A percentile compares a stretch with the other conserved stretches of the same genome.
Evolutionary conservation across 2,888 invertebrate species (phyloP).

Genomic region (Apamea anceps): DNA sequence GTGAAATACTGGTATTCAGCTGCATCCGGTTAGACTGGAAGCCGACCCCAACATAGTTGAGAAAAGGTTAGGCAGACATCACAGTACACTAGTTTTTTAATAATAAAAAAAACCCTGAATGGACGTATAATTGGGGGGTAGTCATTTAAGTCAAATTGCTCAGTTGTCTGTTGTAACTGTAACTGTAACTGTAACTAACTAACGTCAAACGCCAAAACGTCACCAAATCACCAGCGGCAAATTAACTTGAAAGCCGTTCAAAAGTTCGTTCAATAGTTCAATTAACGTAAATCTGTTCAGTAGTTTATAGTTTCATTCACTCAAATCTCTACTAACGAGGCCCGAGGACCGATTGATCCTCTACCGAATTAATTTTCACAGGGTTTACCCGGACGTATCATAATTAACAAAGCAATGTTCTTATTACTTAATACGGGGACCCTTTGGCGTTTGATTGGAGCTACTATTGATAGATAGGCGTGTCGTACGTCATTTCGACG

Average conservation of each 20-base stretch:
- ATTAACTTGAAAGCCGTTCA: slow-evolving; percentile 21
- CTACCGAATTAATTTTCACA: slow-evolving; percentile 44
- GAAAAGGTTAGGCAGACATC: too few relatives aligned
- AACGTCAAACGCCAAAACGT: not conserved
- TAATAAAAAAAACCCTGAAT: too few relatives aligned
- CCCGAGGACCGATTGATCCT: slow-evolving; percentile 32
- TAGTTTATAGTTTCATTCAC: slow-evolving; percentile 23
- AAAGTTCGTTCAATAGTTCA: slow-evolving; percentile 17
- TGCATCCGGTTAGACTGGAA: too few relatives aligned
- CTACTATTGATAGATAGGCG: slow-evolving; percentile 36
- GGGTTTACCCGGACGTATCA: slow-evolving; percentile 43
- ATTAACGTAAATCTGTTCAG: slow-evolving; percentile 25
- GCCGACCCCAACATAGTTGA: too few relatives aligned
- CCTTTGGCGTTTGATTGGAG: slow-evolving; percentile 60
- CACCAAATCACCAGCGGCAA: not conserved
- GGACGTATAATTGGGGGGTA: too few relatives aligned
- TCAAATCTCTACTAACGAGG: slow-evolving; percentile 37
- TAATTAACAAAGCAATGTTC: slow-evolving; percentile 55
- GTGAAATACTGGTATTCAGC: too few relatives aligned
- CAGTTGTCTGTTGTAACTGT: not conserved
- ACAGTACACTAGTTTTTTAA: too few relatives aligned
- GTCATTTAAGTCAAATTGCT: not conserved
- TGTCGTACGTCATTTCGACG: slow-evolving; percentile 25
- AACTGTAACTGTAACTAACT: not conserved
- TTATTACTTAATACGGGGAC: slow-evolving; percentile 57